Evolutionary conservation across 2,113 vertebrate genomes (phyloP).

Genomic region (Odontesthes bonariensis): DNA sequence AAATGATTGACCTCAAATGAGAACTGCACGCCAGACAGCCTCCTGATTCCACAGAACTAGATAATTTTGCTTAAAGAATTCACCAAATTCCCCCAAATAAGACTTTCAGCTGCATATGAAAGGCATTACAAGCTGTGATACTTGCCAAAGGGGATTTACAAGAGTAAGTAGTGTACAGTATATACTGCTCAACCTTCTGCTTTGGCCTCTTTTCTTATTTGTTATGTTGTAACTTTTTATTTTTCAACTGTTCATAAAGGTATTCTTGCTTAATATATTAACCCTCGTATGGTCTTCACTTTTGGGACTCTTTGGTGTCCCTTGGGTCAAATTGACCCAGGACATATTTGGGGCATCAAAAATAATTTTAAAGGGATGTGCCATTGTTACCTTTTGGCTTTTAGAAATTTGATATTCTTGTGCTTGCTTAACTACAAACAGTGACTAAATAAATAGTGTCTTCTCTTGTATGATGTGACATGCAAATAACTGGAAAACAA

Average conservation of each 20-base stretch:
- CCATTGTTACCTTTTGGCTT: neutral
- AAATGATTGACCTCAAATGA: neutral
- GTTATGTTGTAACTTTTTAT: neutral
- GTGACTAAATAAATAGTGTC: neutral
- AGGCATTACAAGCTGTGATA: too few species aligned
- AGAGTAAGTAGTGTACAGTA: too few species aligned
- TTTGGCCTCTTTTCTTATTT: neutral
- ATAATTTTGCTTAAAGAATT: neutral
- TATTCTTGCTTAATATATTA: too few species aligned
- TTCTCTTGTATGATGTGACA: neutral
- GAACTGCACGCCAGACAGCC: neutral
- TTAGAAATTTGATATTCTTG: too few species aligned
- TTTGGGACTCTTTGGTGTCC: too few species aligned
- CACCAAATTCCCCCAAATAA: neutral
- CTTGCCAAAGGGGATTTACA: too few species aligned
- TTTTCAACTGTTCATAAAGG: too few species aligned
- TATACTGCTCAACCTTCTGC: neutral
- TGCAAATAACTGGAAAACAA: conserved; percentile 7
- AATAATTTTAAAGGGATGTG: too few species aligned
- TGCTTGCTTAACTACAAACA: neutral
- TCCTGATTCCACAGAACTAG: too few species aligned
- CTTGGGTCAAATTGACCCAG: too few species aligned
- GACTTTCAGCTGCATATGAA: neutral
- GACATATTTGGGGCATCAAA: too few species aligned
- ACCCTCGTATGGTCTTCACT: too few species aligned